Percentiles rank a stretch among this genome's conserved stretches.
Evolutionary conservation across 2,113 vertebrate species (phyloP).

Genomic region (Manacus vitellinus): DNA sequence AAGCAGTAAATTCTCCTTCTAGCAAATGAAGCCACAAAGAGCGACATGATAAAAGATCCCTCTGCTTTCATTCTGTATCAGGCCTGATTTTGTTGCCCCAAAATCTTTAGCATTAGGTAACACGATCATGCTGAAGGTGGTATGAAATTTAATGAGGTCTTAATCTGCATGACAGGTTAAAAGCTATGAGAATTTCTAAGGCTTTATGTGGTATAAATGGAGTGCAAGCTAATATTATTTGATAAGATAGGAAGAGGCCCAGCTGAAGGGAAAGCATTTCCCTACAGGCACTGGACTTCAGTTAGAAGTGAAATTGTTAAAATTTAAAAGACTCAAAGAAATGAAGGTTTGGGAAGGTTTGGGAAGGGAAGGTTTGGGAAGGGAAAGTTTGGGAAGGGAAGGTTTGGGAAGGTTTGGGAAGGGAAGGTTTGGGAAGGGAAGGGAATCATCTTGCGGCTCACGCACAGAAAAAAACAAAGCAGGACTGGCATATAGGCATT

Average conservation of each 20-base stretch:
- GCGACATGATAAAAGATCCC: constrained; percentile 8
- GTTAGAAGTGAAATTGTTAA: constrained; percentile 1
- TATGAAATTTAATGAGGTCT: constrained; percentile 56
- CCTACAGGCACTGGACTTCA: background rate
- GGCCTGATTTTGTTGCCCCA: constrained; percentile 17
- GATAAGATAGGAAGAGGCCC: constrained; percentile 63
- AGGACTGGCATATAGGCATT: background rate
- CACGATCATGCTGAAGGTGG: constrained; percentile 20
- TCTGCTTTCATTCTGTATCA: constrained; percentile 43
- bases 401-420: no score
- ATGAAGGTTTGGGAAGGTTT: no score
- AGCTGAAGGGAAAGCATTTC: background rate
- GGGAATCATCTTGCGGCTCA: background rate
- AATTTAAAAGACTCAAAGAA: background rate
- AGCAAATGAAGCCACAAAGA: background rate
- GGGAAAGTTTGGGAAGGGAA: accelerated
- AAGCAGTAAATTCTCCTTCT: background rate
- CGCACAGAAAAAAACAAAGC: background rate
- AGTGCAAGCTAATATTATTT: constrained; percentile 59
- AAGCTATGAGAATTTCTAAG: constrained; percentile 49
- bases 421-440: accelerated
- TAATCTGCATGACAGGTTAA: constrained; percentile 62
- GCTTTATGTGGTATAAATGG: constrained; percentile 58
- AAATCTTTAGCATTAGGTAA: constrained; percentile 59
- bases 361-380: no score